Conservation (phyloP, 2,113 vertebrate genomes). For the Ia io region DNA sequence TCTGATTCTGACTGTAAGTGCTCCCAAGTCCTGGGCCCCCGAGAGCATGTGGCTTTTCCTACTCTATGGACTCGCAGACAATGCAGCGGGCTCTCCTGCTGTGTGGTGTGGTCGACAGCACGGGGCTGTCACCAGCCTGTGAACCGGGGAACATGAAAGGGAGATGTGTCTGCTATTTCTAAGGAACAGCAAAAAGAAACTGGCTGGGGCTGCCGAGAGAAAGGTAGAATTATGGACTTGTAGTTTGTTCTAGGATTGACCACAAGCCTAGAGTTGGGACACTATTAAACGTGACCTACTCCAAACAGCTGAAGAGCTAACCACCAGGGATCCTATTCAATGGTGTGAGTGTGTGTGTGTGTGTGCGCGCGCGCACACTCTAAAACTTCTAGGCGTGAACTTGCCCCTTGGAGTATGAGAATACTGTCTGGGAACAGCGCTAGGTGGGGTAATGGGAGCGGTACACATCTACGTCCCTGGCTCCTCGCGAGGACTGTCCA, state of each 20-base stretch:
- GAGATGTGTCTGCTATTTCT: not conserved
- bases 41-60: not conserved
- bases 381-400: not conserved
- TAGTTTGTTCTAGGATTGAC: not conserved
- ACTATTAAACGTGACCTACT: not conserved
- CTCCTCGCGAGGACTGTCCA: not conserved
- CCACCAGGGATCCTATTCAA: not conserved
- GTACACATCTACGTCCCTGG: not conserved
- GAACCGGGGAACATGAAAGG: not conserved
- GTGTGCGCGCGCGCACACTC: too few relatives aligned
- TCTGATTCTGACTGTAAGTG: not conserved
- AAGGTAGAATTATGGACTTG: not conserved
- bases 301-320: not conserved
- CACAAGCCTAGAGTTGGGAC: not conserved
- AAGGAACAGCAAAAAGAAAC: not conserved
- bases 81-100: fast-evolving
- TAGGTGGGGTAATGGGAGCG: fast-evolving
- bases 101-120: fast-evolving
- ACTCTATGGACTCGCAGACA: fast-evolving
- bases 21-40: not conserved
- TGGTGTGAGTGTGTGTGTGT: too few relatives aligned
- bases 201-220: not conserved
- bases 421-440: fast-evolving
- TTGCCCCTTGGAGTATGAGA: not conserved
- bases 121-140: not conserved